phyloP scores from a whole-genome alignment of 2,888 invertebrate genomes.

The Epirrita christyi region DNA sequence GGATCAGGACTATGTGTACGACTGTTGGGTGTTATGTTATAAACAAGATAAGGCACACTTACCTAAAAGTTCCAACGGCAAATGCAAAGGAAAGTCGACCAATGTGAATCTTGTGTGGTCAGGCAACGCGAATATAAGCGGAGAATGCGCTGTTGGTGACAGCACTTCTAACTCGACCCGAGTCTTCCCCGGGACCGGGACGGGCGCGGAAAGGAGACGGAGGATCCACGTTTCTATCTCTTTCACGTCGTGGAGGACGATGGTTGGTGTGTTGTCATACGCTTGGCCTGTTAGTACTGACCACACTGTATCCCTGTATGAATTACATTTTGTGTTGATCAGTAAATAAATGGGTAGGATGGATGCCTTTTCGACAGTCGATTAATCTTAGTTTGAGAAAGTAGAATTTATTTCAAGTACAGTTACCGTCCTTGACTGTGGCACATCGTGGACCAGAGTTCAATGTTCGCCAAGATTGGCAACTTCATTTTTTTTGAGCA shows the following conservation, averaged over 20 bases:
- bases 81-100: slow-evolving; percentile 98
- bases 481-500: no score
- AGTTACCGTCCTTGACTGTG: no score
- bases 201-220: slow-evolving; percentile 97
- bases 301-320: slow-evolving; percentile 96
- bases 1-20: no score
- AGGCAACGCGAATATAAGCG: slow-evolving; percentile 96
- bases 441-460: no score
- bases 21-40: no score
- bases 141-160: slow-evolving; percentile 92
- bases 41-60: slow-evolving; percentile 44
- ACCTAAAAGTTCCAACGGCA: slow-evolving; percentile 97
- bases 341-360: no score
- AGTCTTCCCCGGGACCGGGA: slow-evolving; percentile 99
- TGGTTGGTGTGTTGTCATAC: slow-evolving; percentile 92
- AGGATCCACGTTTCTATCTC: slow-evolving; percentile 99
- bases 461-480: no score
- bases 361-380: no score
- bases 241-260: slow-evolving; percentile 97
- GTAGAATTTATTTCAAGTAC: no score
- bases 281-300: slow-evolving; percentile 95
- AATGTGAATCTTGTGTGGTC: slow-evolving; percentile 98
- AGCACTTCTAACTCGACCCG: slow-evolving; percentile 92
- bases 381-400: no score
- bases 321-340: neutral